Evolutionary conservation across 2,888 invertebrate genomes (phyloP), one percentile per base, ranked within the genome.

Genomic region (Cryptophagus acutangulus): DNA sequence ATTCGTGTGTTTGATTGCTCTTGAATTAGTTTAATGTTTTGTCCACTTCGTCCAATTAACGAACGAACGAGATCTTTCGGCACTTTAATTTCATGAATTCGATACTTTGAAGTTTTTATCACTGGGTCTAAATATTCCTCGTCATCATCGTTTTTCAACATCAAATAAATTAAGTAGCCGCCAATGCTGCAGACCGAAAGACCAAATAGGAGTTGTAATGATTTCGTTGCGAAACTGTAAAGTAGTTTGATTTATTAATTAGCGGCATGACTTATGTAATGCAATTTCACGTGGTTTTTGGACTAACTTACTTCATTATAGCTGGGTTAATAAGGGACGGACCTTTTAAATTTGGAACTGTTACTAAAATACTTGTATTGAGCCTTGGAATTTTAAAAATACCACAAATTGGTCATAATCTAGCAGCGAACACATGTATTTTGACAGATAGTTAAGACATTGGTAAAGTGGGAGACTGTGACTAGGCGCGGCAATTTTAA

Each of bases 11-110:
- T 79, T 0, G 87, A 82, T 52, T 77, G 78, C 38, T 77, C 75
- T 65, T 91, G 83, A 45, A 93, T 79, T 41, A 78, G 74, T 65
- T 84, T 84, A 34, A 92, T 79, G 57, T 80, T 82, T n/a, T 75
- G 70, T 3, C 92, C 91, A 54, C 77, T 79, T 51, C 86, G 76
- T 24, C 92, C 87, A 55, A 86, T 82, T 40, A 87, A 67, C 38
- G 76, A 72, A 4, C 82, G 77, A 12, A 84, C 77, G 56, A 77
- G 73, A 39, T 78, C 76, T 55, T 78, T 80, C 0, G 80, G 75
- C 14, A 87, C 73, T 47, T 70, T 66, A 2, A 82, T 63, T 65
- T 83, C 79, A 34, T 78, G 65, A 10, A 71, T 67, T 54, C 76
- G 73, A 34, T 68, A 68, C 51, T 72, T 62, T 3, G 64, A 54